Evolutionary conservation across 2,888 invertebrate species (phyloP).

Genomic region (Agrochola lota): DNA sequence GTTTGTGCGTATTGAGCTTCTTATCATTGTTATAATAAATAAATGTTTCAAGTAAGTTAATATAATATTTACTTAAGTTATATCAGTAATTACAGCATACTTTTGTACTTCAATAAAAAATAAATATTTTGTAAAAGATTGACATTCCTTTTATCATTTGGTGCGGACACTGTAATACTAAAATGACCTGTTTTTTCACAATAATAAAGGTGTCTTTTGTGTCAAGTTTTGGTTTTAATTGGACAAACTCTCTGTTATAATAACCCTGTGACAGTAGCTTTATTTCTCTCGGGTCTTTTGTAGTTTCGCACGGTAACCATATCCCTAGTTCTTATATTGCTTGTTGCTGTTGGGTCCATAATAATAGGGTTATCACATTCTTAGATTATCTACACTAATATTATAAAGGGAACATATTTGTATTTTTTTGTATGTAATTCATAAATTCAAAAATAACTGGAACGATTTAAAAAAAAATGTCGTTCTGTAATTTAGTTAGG

Average conservation of each 20-base stretch:
- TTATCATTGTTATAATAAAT: constrained; percentile 18
- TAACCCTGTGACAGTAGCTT: neutral
- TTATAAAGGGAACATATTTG: no score
- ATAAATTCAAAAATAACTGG: no score
- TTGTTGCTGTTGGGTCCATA: neutral
- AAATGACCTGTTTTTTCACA: constrained; percentile 9
- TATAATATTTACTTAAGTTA: constrained; percentile 34
- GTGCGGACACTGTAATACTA: constrained; percentile 20
- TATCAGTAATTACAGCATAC: constrained; percentile 5
- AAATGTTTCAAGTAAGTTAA: constrained; percentile 38
- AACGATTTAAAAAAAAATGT: no score
- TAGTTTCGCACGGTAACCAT: neutral
- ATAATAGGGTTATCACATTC: neutral
- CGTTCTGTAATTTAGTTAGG: neutral
- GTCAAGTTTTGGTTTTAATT: constrained; percentile 51
- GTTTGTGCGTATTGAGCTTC: neutral
- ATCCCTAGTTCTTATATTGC: neutral
- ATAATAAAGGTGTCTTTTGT: constrained; percentile 54
- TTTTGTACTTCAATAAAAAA: constrained; percentile 44
- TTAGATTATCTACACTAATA: no score
- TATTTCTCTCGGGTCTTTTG: neutral
- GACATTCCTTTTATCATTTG: constrained; percentile 66
- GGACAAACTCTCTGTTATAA: neutral
- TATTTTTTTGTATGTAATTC: no score
- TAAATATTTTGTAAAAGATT: constrained; percentile 42